phyloP scores from a whole-genome alignment of 1,140 invertebrate species.

The Heterodera carotae region DNA sequence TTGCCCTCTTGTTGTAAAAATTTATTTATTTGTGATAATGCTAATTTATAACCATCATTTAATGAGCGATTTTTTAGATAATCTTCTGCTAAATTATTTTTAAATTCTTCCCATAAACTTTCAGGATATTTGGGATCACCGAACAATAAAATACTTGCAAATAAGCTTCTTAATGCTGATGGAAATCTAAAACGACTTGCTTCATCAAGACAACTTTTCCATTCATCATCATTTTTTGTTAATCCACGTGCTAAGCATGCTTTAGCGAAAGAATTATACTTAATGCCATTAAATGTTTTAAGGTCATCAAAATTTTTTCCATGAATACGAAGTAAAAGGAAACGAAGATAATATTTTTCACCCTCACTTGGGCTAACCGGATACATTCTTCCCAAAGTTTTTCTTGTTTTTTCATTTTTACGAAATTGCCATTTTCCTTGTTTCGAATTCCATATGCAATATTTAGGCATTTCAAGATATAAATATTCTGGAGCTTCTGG shows the following conservation, averaged over 20 bases:
- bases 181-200: conserved; percentile 36
- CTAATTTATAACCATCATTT: background rate
- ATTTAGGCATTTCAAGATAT: too few species aligned
- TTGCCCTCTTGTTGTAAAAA: conserved; percentile 13
- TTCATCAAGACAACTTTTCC: conserved; percentile 31
- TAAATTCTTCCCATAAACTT: conserved; percentile 33
- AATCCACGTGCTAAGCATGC: conserved; percentile 33
- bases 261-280: conserved; percentile 26
- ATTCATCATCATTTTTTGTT: conserved; percentile 37
- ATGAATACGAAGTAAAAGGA: too few species aligned
- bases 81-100: conserved; percentile 31
- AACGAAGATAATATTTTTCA: too few species aligned
- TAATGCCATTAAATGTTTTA: too few species aligned
- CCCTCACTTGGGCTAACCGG: too few species aligned
- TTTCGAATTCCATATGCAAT: too few species aligned
- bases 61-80: conserved; percentile 9
- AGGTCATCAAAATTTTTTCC: too few species aligned
- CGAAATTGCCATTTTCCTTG: too few species aligned
- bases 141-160: conserved; percentile 38
- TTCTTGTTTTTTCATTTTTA: too few species aligned
- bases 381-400: too few species aligned
- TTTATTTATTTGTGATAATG: conserved; percentile 13
- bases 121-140: conserved; percentile 30
- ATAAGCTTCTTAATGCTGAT: conserved; percentile 26
- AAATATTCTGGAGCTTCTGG: too few species aligned